A percentile compares a stretch with the other conserved stretches of the same genome.
These are phyloP conservation scores for Panthera leo DNA, from an alignment of 2,113 vertebrate species.

Conservation along the genomic window DNA sequence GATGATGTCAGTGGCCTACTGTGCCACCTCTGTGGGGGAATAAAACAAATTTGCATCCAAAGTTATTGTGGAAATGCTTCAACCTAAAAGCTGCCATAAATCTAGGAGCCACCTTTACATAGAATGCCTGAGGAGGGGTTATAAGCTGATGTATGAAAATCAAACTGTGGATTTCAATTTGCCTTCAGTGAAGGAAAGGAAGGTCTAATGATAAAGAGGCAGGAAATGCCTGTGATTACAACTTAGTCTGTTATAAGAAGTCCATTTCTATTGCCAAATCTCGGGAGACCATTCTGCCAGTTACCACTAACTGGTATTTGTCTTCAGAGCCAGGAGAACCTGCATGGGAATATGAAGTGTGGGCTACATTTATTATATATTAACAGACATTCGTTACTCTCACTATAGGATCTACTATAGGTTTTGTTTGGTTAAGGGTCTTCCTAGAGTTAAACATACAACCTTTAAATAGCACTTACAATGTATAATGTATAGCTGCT, in stretches of 20 bases:
- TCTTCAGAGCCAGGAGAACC: not conserved
- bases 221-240: not conserved
- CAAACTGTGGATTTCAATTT: not conserved
- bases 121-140: not conserved
- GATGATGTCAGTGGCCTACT: not conserved
- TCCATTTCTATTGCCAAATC: not conserved
- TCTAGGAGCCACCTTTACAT: not conserved
- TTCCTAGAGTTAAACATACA: not conserved
- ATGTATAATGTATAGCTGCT: not conserved
- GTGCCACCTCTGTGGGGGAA: not conserved
- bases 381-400: not conserved
- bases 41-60: not conserved
- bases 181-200: not conserved
- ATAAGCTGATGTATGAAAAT: not conserved
- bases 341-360: not conserved
- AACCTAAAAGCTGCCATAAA: too few relatives aligned
- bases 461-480: not conserved
- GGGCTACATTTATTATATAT: not conserved
- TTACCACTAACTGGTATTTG: not conserved
- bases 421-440: not conserved
- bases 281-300: too few relatives aligned
- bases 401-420: not conserved
- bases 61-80: not conserved
- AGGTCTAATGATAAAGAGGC: not conserved
- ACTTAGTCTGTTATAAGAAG: not conserved